Conservation (phyloP, 1,140 invertebrate genomes). For the Eumeta japonica region DNA sequence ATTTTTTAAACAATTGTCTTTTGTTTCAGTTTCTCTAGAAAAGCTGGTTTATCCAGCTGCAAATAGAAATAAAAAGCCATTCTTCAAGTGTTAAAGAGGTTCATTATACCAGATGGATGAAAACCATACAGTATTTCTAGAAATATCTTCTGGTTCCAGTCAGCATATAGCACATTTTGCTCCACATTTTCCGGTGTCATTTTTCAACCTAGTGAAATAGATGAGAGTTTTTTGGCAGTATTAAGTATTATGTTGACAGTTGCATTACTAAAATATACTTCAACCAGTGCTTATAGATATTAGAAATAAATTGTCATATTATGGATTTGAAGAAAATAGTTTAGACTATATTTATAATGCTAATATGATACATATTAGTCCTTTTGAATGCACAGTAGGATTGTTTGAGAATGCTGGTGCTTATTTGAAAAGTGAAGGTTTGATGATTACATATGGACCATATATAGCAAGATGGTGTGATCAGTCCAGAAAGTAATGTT, state of each 20-base stretch:
- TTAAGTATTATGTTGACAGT: constrained; percentile 64
- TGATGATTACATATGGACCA: constrained; percentile 82
- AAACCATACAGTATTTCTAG: constrained; percentile 59
- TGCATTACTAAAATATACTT: constrained; percentile 66
- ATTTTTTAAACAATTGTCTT: too few relatives aligned
- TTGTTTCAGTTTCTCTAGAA: constrained; percentile 36
- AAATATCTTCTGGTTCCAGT: constrained; percentile 82
- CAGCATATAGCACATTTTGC: constrained; percentile 81
- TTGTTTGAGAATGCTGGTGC: constrained; percentile 69
- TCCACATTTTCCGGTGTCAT: constrained; percentile 66
- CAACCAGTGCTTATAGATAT: constrained; percentile 69
- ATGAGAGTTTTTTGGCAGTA: constrained; percentile 67
- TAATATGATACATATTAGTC: constrained; percentile 85
- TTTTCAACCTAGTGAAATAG: constrained; percentile 79
- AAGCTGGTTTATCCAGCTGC: constrained; percentile 66
- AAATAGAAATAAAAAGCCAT: constrained; percentile 76
- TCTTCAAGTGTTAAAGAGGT: constrained; percentile 69
- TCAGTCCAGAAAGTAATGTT: constrained; percentile 80
- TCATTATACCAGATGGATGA: constrained; percentile 54
- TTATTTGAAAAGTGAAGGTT: constrained; percentile 67
- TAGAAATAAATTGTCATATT: constrained; percentile 51
- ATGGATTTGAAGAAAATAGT: constrained; percentile 52
- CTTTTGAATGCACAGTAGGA: constrained; percentile 67
- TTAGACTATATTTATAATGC: constrained; percentile 78
- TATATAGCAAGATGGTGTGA: constrained; percentile 72